Evolutionary conservation across 2,888 invertebrate species (phyloP).

Genomic region (Meandrusa payeni): DNA sequence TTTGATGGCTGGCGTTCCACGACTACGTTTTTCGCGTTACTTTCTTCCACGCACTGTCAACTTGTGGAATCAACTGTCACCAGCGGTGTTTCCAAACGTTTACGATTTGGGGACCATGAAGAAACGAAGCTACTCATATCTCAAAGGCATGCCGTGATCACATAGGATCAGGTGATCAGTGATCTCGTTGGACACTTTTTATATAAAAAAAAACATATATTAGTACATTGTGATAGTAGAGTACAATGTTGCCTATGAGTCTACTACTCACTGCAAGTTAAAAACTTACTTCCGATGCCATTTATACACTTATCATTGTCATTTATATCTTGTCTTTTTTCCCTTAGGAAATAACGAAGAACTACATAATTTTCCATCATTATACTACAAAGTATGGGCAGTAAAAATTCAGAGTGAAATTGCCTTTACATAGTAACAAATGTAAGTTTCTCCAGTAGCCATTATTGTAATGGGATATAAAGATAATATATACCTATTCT

Average conservation of each 20-base stretch:
- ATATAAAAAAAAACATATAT: not conserved
- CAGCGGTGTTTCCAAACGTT: too few relatives aligned
- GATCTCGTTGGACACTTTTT: too few relatives aligned
- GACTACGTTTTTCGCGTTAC: too few relatives aligned
- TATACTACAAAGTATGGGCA: constrained; percentile 18
- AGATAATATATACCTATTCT: constrained; percentile 1
- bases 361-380: constrained; percentile 17
- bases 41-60: too few relatives aligned
- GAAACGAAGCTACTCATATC: too few relatives aligned
- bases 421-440: constrained; percentile 15
- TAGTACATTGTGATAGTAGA: not conserved
- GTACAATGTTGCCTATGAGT: constrained; percentile 10
- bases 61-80: too few relatives aligned
- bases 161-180: too few relatives aligned
- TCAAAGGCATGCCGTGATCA: too few relatives aligned
- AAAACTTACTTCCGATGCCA: constrained; percentile 5
- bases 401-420: constrained; percentile 11
- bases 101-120: too few relatives aligned
- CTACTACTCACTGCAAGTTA: not conserved
- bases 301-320: constrained; percentile 18
- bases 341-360: constrained; percentile 5
- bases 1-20: too few relatives aligned
- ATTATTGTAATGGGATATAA: constrained; percentile 8
- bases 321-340: constrained; percentile 10
- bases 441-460: constrained; percentile 1